Evolutionary conservation across 2,113 vertebrate genomes (phyloP), one percentile per base, ranked within the genome.

Genomic region (Larimichthys polyactis): DNA sequence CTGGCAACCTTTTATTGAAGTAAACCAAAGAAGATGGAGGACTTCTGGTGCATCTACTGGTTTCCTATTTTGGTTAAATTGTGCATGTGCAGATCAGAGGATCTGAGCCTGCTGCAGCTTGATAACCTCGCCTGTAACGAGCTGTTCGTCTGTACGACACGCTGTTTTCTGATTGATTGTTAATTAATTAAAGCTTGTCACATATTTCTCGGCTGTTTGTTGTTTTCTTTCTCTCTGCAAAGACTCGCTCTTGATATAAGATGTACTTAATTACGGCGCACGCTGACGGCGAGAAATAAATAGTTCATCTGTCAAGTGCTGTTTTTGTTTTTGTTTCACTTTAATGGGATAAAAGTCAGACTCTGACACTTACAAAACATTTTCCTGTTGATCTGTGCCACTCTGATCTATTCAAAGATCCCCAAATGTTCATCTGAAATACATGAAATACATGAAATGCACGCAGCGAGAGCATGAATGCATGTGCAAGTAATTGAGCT

Each of bases 401-500:
- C 48, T 54, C 1, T 55, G 11, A 73, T 58, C 32, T 48, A 40
- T 36, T 24, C 5, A 46, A 46, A 46, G 44, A 46, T 36, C 32
- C 9, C 20, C 15, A 32, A 62, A 63, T 24, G 15, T 15, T 5
- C 0, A 43, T 43, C 24, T 20, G 19, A 78, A 62, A 55, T 7
- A 4, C 14, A 32, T 24, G 19, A 78, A 62, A 55, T 7, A 4
- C 24, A 24, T 24, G 24, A 24, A 24, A 24, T 24, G 24, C 22
- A 32, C 14, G 20, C 36, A 29, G 32, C 2, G 17, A 40, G 10
- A 54, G 3, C 10, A 46, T 12, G 11, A 49, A 64, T 65, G 24
- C 16, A 8, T 22, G 64, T 57, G 74, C 71, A 79, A 70, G 83
- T 76, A 75, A 82, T 70, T 64, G 62, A 84, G 87, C 75, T 84